Evolutionary conservation across 2,113 vertebrate species (phyloP).

Genomic region (Athene cunicularia): DNA sequence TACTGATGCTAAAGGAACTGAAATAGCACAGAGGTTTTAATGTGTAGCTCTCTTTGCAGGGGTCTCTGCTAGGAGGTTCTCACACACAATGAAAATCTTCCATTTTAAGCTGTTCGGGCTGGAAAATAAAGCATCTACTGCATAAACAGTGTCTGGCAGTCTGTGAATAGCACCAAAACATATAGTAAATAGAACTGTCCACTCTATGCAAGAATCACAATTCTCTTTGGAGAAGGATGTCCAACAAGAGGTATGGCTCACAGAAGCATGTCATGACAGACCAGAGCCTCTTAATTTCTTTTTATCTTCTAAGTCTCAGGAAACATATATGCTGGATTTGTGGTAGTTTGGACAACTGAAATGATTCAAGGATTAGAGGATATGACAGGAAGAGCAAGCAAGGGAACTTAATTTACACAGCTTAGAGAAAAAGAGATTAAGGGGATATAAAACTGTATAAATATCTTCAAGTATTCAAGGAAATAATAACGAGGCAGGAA

Average conservation of each 20-base stretch:
- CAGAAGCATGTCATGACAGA: neutral
- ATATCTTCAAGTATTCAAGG: neutral
- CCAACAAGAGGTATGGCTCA: neutral
- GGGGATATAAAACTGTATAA: constrained; percentile 9
- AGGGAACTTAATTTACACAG: constrained; percentile 33
- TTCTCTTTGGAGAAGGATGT: neutral
- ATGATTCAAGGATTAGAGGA: constrained; percentile 6
- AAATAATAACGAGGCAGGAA: constrained; percentile 7
- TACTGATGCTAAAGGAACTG: neutral
- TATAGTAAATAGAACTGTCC: neutral
- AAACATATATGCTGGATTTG: neutral
- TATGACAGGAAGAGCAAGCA: neutral
- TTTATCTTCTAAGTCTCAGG: neutral
- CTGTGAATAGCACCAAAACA: neutral
- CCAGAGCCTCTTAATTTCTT: neutral
- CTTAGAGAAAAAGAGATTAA: constrained; percentile 34
- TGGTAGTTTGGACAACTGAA: neutral
- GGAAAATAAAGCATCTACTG: neutral
- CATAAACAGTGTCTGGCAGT: neutral
- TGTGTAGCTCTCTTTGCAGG: neutral
- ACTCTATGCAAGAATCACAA: neutral
- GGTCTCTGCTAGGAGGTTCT: neutral
- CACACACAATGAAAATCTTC: neutral
- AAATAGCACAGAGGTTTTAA: neutral
- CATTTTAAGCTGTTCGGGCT: neutral